Evolutionary conservation across 64 coral and sea anemone species (phyloP).

Genomic region (Porites australiensis): DNA sequence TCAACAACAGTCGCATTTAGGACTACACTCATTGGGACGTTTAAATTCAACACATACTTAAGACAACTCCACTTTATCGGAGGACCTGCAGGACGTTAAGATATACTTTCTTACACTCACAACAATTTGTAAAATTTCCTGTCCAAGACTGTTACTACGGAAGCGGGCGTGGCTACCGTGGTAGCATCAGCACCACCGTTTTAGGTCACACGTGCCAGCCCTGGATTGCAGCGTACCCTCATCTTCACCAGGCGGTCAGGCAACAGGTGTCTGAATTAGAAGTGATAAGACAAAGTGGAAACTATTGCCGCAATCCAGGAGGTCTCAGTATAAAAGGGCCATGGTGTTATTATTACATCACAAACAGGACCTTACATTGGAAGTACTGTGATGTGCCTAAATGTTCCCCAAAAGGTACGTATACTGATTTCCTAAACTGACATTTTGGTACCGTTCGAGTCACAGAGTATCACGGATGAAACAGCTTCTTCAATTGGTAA

Average conservation of each 20-base stretch:
- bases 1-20: too few relatives aligned
- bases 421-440: neutral
- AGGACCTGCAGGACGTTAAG: too few relatives aligned
- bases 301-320: slow-evolving; percentile 53
- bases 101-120: too few relatives aligned
- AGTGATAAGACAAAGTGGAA: neutral
- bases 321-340: slow-evolving; percentile 9
- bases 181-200: slow-evolving; percentile 9
- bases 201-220: slow-evolving; percentile 43
- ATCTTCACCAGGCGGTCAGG: slow-evolving; percentile 11
- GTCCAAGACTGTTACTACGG: slow-evolving; percentile 50
- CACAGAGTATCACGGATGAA: too few relatives aligned
- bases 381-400: slow-evolving; percentile 60
- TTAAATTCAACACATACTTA: too few relatives aligned
- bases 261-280: neutral
- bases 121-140: too few relatives aligned
- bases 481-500: too few relatives aligned
- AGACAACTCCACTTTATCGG: too few relatives aligned
- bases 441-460: too few relatives aligned
- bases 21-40: too few relatives aligned
- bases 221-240: slow-evolving; percentile 16
- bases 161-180: slow-evolving; percentile 53
- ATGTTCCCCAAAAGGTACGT: slow-evolving; percentile 34
- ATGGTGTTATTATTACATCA: slow-evolving; percentile 54
- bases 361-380: slow-evolving; percentile 34